Base-by-base conservation (phyloP, 2,113 vertebrate species). In the Otus sunia region DNA sequence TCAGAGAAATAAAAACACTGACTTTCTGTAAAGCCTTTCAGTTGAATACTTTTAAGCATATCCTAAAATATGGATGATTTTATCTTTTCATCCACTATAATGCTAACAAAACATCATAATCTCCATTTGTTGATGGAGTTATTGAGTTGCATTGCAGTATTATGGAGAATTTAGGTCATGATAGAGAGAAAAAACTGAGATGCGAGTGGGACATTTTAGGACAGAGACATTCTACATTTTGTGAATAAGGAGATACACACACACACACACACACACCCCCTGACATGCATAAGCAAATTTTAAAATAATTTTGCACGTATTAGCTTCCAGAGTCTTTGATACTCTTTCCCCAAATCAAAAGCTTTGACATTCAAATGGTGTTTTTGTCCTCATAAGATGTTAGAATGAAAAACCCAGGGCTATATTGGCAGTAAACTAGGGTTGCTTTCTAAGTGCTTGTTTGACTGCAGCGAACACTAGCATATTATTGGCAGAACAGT, bases 31-130 rank as follows among this genome's bases (percentile, higher is more conserved):
- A 82, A 12, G 37, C 25, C 12, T 74, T 86, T 86, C 36, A 62
- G 11, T 45, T 85, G 50, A 76, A 39, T 83, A 68, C 25, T 34
- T 90, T 86, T 34, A 56, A 88, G 58, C 19, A 41, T 43, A 30
- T 79, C 3, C 68, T 90, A 77, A 88, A 86, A 83, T 80, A 69
- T 41, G 37, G 86, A 68, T 88, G 53, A 45, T 88, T 88, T 80
- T 71, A 30, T 55, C 32, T 88, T 83, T 79, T 36, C 6, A 18
- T 92, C 63, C 45, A 47, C 88, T 84, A 62, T n/a, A 59, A 67
- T 63, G 26, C 7, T 75, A 69, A 74, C 37, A 64, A 37, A 75
- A 47, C 30, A 9, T 43, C 62, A 34, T 58, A 60, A 41, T 77
- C 37, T 73, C 55, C 49, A 66, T 75, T 91, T 83, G 43, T 71